These are phyloP conservation scores for Epistrophe grossulariae DNA, from an alignment of 2,888 invertebrate genomes.

Conservation along the genomic window DNA sequence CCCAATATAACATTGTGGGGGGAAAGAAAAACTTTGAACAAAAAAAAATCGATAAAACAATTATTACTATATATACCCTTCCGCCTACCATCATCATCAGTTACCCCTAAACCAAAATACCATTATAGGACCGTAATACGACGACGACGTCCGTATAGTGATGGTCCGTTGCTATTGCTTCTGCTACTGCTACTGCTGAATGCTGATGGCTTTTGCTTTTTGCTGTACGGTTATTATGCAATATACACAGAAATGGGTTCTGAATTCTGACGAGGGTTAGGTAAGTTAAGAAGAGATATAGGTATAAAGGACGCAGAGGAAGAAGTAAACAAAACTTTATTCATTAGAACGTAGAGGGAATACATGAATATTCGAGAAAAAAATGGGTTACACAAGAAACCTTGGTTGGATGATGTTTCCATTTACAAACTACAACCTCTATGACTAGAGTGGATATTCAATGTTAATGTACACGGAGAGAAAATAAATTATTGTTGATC, in stretches of 20 bases:
- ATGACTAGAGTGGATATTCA: conserved; percentile 4
- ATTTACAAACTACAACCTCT: conserved; percentile 12
- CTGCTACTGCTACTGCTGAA: conserved; percentile 16
- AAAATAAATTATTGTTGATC: not conserved
- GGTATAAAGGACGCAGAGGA: not conserved
- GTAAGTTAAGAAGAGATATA: conserved; percentile 6
- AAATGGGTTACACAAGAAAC: conserved; percentile 69
- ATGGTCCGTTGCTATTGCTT: conserved; percentile 64
- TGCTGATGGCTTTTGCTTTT: conserved; percentile 36
- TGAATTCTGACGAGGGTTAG: not conserved
- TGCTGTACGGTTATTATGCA: conserved; percentile 64
- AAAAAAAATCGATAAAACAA: conserved; percentile 70
- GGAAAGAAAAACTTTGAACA: conserved; percentile 11
- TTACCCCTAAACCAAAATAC: conserved; percentile 3
- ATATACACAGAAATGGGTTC: conserved; percentile 23
- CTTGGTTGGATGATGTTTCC: conserved; percentile 45
- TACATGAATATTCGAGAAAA: conserved; percentile 63
- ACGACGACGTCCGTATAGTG: conserved; percentile 4
- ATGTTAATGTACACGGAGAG: conserved; percentile 27
- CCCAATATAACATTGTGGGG: conserved; percentile 54
- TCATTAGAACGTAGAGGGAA: conserved; percentile 72
- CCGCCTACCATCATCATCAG: conserved; percentile 4
- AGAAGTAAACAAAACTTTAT: conserved; percentile 57
- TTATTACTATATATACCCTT: conserved; percentile 43
- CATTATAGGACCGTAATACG: conserved; percentile 9